Evolutionary conservation across 2,797 vertebrate species (phyloP).

Genomic region (Xyrichtys novacula): DNA sequence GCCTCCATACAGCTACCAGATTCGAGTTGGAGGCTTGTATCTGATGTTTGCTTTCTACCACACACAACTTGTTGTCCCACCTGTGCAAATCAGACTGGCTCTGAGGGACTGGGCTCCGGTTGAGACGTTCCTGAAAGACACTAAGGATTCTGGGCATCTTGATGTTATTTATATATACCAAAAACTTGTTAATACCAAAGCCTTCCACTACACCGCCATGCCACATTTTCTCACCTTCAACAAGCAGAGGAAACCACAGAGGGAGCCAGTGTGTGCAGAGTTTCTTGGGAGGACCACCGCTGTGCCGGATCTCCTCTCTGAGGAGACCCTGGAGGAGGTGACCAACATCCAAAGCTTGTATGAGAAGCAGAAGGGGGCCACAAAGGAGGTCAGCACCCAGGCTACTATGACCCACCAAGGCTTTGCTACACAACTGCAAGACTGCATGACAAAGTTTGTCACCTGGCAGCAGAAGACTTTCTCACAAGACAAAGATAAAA

Average conservation of each 20-base stretch:
- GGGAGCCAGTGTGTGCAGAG: slow-evolving; percentile 8
- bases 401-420: slow-evolving; percentile 37
- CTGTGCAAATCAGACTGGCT: slow-evolving; percentile 57
- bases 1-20: slow-evolving; percentile 75
- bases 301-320: slow-evolving; percentile 49
- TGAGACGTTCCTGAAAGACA: slow-evolving; percentile 62
- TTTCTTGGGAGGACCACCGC: slow-evolving; percentile 48
- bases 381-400: slow-evolving; percentile 13
- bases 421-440: slow-evolving; percentile 29
- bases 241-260: slow-evolving; percentile 48
- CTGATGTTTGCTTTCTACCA: slow-evolving; percentile 73
- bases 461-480: slow-evolving; percentile 69
- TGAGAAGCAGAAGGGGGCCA: slow-evolving; percentile 55
- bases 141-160: slow-evolving; percentile 33
- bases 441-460: slow-evolving; percentile 45
- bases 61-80: slow-evolving; percentile 48
- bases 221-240: slow-evolving; percentile 66
- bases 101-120: slow-evolving; percentile 65
- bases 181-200: slow-evolving; percentile 56
- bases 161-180: slow-evolving; percentile 68
- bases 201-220: slow-evolving; percentile 72
- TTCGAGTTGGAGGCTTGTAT: slow-evolving; percentile 74
- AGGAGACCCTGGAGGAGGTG: slow-evolving; percentile 63
- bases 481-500: slow-evolving; percentile 9
- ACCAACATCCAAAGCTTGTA: slow-evolving; percentile 67